Conservation (phyloP, 2,113 vertebrate genomes). For the Circaetus cinerascens region DNA sequence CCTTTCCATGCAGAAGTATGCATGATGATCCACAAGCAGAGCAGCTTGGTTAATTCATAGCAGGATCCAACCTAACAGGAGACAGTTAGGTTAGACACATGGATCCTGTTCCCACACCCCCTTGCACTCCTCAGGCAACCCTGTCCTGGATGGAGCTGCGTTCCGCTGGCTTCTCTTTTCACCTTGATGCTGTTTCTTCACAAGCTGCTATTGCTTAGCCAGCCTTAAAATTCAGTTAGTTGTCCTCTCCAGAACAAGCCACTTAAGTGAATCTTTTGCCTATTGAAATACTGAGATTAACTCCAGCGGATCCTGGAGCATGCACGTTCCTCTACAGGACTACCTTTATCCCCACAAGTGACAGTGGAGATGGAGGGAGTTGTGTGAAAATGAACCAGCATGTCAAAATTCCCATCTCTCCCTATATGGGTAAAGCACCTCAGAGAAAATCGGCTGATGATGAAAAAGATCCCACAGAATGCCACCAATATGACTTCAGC, state of each 20-base stretch:
- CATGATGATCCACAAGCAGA: not conserved
- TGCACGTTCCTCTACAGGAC: not conserved
- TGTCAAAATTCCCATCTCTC: not conserved
- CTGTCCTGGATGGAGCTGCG: not conserved
- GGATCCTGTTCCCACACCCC: not conserved
- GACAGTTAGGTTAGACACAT: not conserved
- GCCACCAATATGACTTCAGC: not conserved
- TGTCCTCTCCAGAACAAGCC: not conserved
- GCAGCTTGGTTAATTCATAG: not conserved
- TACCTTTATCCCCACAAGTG: too few relatives aligned
- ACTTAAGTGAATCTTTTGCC: not conserved
- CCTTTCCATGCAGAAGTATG: rapidly evolving
- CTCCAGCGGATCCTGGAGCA: not conserved
- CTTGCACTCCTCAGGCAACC: not conserved
- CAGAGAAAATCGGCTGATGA: not conserved
- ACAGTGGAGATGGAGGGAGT: not conserved
- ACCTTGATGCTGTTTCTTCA: not conserved
- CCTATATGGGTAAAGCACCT: not conserved
- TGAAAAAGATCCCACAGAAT: not conserved
- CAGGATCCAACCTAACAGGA: not conserved
- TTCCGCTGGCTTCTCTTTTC: not conserved
- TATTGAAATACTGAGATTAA: not conserved
- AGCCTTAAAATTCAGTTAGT: not conserved
- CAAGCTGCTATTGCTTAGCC: not conserved
- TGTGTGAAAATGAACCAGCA: not conserved